phyloP scores from a whole-genome alignment of 30 jellyfish, hydroid and myxozoan genomes.

The Pseudorhiza aurosa region DNA sequence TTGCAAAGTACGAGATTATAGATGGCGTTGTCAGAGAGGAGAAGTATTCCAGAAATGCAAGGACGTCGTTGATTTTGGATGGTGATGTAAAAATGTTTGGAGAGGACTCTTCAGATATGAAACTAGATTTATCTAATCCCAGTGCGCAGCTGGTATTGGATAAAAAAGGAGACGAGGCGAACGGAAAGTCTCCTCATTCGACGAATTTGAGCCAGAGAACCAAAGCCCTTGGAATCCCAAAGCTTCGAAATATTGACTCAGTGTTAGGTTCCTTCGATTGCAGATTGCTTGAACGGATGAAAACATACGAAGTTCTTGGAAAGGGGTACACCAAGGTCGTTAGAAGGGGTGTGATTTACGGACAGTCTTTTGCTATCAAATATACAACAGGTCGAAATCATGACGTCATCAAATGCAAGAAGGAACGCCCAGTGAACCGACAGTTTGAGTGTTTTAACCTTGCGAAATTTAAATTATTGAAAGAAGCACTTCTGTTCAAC shows the following conservation, averaged over 20 bases:
- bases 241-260: not conserved
- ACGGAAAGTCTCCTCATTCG: too few relatives aligned
- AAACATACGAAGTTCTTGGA: conserved; percentile 45
- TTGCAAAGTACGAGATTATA: not conserved
- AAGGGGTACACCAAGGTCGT: conserved; percentile 74
- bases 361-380: conserved; percentile 46
- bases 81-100: conserved; percentile 55
- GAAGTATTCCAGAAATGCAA: not conserved
- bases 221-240: not conserved
- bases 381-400: conserved; percentile 26
- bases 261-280: conserved; percentile 26
- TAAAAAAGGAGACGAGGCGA: too few relatives aligned
- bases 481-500: conserved; percentile 63
- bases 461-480: conserved; percentile 66
- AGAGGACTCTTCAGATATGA: conserved; percentile 10
- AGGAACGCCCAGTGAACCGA: conserved; percentile 26
- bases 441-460: conserved; percentile 57
- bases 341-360: conserved; percentile 34
- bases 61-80: not conserved
- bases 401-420: conserved; percentile 44
- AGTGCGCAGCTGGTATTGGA: too few relatives aligned
- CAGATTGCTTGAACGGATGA: conserved; percentile 29
- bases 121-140: conserved; percentile 21
- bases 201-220: too few relatives aligned
- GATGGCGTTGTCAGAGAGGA: conserved; percentile 5